Evolutionary conservation across 1,140 invertebrate species (phyloP).

Genomic region (Penaeus chinensis): DNA sequence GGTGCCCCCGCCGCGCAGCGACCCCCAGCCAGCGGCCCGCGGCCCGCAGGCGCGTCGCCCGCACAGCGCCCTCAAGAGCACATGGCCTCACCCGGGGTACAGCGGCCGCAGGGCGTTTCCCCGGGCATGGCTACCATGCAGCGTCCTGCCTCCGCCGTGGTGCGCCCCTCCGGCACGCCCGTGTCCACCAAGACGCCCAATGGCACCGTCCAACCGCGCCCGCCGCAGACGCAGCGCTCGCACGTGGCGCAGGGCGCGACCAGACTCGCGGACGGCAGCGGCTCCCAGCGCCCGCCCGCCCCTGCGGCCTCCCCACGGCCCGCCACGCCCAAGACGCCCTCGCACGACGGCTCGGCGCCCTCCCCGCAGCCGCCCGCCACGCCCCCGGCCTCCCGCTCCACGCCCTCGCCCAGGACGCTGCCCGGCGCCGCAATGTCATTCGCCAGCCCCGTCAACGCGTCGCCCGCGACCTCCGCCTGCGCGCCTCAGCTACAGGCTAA

Average conservation of each 20-base stretch:
- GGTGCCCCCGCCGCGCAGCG: neutral
- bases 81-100: no score
- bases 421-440: neutral
- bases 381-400: neutral
- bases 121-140: no score
- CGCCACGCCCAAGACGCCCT: neutral
- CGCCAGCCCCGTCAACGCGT: neutral
- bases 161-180: neutral
- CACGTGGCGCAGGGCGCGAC: no score
- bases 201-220: neutral
- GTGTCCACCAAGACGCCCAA: neutral
- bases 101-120: no score
- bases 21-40: neutral
- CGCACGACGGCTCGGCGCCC: neutral
- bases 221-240: neutral
- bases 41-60: neutral
- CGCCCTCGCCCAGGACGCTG: neutral
- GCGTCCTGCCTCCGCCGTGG: no score
- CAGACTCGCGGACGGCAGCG: no score
- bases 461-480: neutral
- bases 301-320: neutral
- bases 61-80: neutral
- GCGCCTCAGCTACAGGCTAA: neutral
- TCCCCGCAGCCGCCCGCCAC: constrained; percentile 17
- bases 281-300: neutral